Conservation (phyloP, 2,888 invertebrate genomes). For the Apoda limacodes region DNA sequence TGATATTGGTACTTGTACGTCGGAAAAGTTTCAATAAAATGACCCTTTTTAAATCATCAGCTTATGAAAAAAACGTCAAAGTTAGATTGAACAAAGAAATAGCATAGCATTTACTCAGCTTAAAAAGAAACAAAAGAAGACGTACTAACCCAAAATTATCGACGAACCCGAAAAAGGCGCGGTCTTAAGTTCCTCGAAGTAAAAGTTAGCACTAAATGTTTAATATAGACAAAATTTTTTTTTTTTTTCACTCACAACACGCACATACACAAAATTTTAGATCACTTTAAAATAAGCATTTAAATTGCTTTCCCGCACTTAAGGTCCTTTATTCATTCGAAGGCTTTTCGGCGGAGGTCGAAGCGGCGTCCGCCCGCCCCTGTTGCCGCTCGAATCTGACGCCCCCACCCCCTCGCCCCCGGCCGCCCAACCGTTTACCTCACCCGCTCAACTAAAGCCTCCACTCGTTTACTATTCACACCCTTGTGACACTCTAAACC, state of each 20-base stretch:
- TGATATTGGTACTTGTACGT: no score
- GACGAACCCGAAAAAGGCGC: constrained; percentile 33
- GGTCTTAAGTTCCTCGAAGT: constrained; percentile 23
- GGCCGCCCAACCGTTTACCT: constrained; percentile 22
- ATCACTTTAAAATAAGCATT: no score
- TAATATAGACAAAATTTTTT: no score
- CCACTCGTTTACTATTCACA: constrained; percentile 61
- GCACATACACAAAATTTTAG: no score
- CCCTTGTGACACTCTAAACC: constrained; percentile 66
- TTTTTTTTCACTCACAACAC: neutral
- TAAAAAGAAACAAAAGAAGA: constrained; percentile 38
- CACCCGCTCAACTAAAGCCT: constrained; percentile 34
- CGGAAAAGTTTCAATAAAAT: no score
- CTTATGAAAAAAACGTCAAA: no score
- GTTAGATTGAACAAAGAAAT: no score
- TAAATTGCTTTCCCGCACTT: no score
- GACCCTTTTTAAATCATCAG: no score
- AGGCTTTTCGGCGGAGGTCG: constrained; percentile 27
- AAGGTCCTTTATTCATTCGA: no score
- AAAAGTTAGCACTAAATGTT: no score
- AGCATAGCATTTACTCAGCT: no score
- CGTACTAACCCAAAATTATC: constrained; percentile 42
- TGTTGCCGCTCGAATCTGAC: constrained; percentile 51
- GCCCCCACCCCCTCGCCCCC: constrained; percentile 27
- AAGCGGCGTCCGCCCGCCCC: constrained; percentile 58